Evolutionary conservation across 2,113 vertebrate species (phyloP).

Genomic region (Patagioenas fasciata): DNA sequence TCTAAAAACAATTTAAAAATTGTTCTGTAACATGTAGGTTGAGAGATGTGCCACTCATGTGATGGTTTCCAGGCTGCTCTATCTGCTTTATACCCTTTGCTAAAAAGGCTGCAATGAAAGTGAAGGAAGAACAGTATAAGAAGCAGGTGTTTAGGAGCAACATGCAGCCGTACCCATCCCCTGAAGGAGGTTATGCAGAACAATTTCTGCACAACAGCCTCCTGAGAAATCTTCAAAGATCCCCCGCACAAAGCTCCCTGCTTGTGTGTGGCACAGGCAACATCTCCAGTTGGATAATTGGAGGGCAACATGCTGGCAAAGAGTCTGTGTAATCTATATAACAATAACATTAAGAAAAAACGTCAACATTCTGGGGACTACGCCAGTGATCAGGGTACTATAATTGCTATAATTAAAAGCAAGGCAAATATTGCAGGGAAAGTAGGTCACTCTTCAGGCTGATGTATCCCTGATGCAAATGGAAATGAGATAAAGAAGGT

Average conservation of each 20-base stretch:
- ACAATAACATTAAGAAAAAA: constrained; percentile 65
- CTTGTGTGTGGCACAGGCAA: neutral
- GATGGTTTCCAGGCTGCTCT: neutral
- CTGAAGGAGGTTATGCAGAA: neutral
- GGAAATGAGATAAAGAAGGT: constrained; percentile 2
- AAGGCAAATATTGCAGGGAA: constrained; percentile 68
- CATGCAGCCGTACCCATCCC: neutral
- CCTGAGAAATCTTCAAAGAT: constrained; percentile 2
- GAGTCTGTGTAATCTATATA: constrained; percentile 63
- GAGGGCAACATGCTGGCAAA: constrained; percentile 31
- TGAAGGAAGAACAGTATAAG: neutral
- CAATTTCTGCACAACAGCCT: neutral
- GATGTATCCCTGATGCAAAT: constrained; percentile 44
- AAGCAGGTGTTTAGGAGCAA: neutral
- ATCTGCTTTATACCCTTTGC: neutral
- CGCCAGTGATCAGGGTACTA: constrained; percentile 58
- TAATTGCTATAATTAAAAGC: constrained; percentile 78
- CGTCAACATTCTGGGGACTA: constrained; percentile 53
- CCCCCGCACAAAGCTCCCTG: neutral
- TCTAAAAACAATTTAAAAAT: neutral
- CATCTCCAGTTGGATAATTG: constrained; percentile 47
- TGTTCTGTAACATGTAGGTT: neutral
- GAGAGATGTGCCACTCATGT: neutral
- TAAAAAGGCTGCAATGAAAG: neutral
- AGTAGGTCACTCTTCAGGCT: constrained; percentile 71